A percentile compares a stretch with the other conserved stretches of the same genome.
These are phyloP conservation scores for Euthynnus affinis DNA, from an alignment of 2,797 vertebrate genomes.

Conservation along the genomic window DNA sequence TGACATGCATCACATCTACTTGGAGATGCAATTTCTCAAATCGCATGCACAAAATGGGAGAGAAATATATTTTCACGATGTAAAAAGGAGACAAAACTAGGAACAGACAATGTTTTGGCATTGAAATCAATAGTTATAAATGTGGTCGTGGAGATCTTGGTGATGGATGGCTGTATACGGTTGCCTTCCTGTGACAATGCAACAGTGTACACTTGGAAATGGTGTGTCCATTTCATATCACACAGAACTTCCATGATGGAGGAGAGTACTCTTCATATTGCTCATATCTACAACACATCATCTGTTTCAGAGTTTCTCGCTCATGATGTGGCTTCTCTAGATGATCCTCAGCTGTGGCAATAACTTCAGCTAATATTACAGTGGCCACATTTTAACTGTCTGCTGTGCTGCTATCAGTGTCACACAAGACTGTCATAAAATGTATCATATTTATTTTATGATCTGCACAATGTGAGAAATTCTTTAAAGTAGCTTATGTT, in stretches of 20 bases:
- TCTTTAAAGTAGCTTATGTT: constrained; percentile 10
- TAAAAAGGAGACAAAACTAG: neutral
- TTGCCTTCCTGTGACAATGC: neutral
- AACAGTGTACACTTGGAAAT: neutral
- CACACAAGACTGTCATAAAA: constrained; percentile 14
- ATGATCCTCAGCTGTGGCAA: neutral
- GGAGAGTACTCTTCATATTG: constrained; percentile 1
- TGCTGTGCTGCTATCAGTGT: constrained; percentile 1
- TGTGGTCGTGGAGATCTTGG: no score
- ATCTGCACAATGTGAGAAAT: neutral
- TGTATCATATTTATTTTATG: constrained; percentile 2
- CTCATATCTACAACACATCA: neutral
- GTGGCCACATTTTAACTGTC: neutral
- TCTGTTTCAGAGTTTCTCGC: neutral
- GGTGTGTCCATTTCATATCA: neutral
- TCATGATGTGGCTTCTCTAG: neutral
- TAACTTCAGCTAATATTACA: constrained; percentile 6
- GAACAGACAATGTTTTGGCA: neutral
- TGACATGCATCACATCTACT: neutral
- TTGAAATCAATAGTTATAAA: no score
- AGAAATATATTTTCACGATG: neutral
- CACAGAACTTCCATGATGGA: neutral
- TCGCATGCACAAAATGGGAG: neutral
- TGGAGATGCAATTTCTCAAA: neutral
- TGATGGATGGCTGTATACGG: neutral